Percentiles rank a stretch among this genome's conserved stretches.
Conservation (phyloP, 2,888 invertebrate genomes). For the Brassicogethes aeneus region DNA sequence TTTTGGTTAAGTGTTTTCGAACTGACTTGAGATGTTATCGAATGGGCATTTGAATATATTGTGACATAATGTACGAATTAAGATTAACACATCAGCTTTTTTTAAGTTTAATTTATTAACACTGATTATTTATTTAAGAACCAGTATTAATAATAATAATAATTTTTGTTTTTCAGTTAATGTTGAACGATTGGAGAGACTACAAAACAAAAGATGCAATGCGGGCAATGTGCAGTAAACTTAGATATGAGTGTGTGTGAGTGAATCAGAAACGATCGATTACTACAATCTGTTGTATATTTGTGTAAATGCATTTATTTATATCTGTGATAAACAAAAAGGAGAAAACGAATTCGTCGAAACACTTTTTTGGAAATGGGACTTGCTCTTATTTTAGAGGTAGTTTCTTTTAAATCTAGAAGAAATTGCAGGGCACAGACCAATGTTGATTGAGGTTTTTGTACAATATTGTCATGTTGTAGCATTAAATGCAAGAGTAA, state of each 20-base stretch:
- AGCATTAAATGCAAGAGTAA: neutral
- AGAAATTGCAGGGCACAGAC: conserved; percentile 12
- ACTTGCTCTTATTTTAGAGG: conserved; percentile 18
- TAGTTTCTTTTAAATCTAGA: conserved; percentile 19
- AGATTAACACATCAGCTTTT: neutral
- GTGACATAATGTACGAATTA: conserved; percentile 15
- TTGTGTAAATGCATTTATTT: conserved; percentile 43
- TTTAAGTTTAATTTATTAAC: too few species aligned
- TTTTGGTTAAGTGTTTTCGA: too few species aligned
- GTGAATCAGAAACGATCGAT: conserved; percentile 17
- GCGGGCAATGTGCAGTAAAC: conserved; percentile 40
- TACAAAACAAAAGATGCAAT: neutral
- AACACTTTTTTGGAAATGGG: conserved; percentile 28
- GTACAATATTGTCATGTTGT: conserved; percentile 1
- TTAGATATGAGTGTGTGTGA: conserved; percentile 8
- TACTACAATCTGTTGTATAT: conserved; percentile 39
- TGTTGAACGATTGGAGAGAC: neutral
- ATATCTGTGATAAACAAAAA: conserved; percentile 44
- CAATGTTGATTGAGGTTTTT: neutral
- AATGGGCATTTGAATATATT: conserved; percentile 4
- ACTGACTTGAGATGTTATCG: neutral
- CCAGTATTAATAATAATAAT: too few species aligned
- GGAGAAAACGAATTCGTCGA: conserved; percentile 22
- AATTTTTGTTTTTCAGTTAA: conserved; percentile 24
- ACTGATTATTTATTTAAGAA: too few species aligned